These are phyloP conservation scores for Coregonus clupeaformis DNA, from an alignment of 2,113 vertebrate genomes.

Conservation along the genomic window DNA sequence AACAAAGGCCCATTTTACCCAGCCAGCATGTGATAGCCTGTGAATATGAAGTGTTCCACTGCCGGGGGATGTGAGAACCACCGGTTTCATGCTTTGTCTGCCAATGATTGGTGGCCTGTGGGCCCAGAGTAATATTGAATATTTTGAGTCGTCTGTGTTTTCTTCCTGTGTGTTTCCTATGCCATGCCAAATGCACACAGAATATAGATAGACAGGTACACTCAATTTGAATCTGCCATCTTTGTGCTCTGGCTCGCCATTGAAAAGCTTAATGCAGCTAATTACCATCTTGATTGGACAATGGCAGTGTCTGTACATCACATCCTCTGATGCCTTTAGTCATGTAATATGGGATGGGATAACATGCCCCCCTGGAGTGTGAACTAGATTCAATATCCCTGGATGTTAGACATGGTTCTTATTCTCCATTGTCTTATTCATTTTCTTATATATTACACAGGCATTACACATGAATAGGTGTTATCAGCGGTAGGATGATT, in stretches of 20 bases:
- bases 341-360: slow-evolving; percentile 42
- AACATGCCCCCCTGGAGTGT: slow-evolving; percentile 28
- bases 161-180: background rate
- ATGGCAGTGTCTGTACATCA: slow-evolving; percentile 41
- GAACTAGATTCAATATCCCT: slow-evolving; percentile 12
- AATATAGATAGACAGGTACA: slow-evolving; percentile 39
- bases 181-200: slow-evolving; percentile 11
- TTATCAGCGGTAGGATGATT: background rate
- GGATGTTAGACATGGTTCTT: slow-evolving; percentile 17
- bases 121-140: slow-evolving; percentile 22
- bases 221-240: slow-evolving; percentile 26
- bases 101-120: slow-evolving; percentile 33
- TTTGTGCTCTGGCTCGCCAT: slow-evolving; percentile 21
- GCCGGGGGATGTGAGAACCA: slow-evolving; percentile 55
- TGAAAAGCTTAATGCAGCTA: slow-evolving; percentile 48
- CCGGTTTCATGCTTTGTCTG: slow-evolving; percentile 36
- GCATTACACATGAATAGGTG: background rate
- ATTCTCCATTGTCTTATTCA: background rate
- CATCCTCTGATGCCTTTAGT: slow-evolving; percentile 43
- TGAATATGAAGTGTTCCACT: background rate
- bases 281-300: slow-evolving; percentile 52
- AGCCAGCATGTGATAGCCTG: slow-evolving; percentile 13
- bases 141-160: slow-evolving; percentile 17
- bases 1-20: slow-evolving; percentile 17
- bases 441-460: background rate